Conservation (phyloP, 2,888 invertebrate species). For the Tiliacea citrago region DNA sequence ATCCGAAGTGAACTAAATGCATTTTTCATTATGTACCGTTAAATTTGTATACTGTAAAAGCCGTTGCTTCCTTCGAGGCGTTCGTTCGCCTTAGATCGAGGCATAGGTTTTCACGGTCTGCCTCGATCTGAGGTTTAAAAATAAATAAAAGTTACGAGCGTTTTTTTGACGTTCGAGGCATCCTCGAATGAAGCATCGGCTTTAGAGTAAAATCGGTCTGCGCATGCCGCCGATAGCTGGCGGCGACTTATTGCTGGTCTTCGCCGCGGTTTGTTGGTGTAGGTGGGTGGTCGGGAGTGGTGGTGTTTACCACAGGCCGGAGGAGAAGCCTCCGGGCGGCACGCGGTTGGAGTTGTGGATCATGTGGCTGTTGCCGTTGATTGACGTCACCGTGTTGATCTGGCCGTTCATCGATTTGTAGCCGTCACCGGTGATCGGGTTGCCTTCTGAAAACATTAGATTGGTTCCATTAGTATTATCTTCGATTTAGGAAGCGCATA, state of each 20-base stretch:
- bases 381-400: constrained; percentile 88
- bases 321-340: constrained; percentile 93
- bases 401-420: constrained; percentile 91
- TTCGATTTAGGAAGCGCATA: neutral
- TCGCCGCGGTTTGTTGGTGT: constrained; percentile 66
- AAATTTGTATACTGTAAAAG: constrained; percentile 49
- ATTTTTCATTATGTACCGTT: constrained; percentile 68
- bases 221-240: constrained; percentile 68
- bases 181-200: constrained; percentile 41
- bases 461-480: constrained; percentile 48
- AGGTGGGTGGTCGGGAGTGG: constrained; percentile 59
- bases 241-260: constrained; percentile 64
- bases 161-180: constrained; percentile 37
- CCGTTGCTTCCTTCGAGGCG: constrained; percentile 41
- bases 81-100: constrained; percentile 36
- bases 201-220: constrained; percentile 53
- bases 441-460: constrained; percentile 87
- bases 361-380: constrained; percentile 84
- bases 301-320: constrained; percentile 92
- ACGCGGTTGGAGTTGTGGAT: constrained; percentile 89
- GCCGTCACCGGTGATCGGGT: constrained; percentile 91
- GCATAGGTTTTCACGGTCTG: constrained; percentile 9
- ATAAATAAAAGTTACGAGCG: constrained; percentile 40
- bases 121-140: constrained; percentile 29
- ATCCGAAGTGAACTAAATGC: constrained; percentile 82